A percentile compares a stretch with the other conserved stretches of the same genome.
These are phyloP conservation scores for Drosophila affinis DNA, from an alignment of 2,888 invertebrate species.

Conservation along the genomic window DNA sequence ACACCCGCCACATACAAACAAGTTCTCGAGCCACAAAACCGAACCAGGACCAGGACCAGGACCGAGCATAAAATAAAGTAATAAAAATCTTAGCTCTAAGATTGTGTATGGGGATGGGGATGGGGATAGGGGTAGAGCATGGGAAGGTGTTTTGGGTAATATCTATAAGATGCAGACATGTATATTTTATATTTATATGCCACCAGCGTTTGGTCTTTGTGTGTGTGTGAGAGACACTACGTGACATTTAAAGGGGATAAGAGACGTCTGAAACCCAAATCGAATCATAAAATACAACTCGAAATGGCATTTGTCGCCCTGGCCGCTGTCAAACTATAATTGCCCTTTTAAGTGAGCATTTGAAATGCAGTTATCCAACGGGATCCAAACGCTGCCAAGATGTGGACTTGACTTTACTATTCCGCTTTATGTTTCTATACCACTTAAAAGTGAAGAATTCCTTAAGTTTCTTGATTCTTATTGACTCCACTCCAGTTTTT, in stretches of 20 bases:
- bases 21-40: slow-evolving; percentile 38
- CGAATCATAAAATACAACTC: slow-evolving; percentile 72
- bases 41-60: slow-evolving; percentile 18
- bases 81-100: slow-evolving; percentile 68
- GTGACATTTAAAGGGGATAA: slow-evolving; percentile 74
- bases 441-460: too few species aligned
- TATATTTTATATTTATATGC: slow-evolving; percentile 56
- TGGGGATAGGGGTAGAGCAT: not conserved
- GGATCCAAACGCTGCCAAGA: not conserved
- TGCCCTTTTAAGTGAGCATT: slow-evolving; percentile 59
- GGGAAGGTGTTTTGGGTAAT: slow-evolving; percentile 53
- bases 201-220: slow-evolving; percentile 11
- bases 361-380: slow-evolving; percentile 16
- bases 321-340: slow-evolving; percentile 58
- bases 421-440: too few species aligned
- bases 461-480: too few species aligned
- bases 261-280: slow-evolving; percentile 72
- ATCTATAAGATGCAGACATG: slow-evolving; percentile 70
- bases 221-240: slow-evolving; percentile 41
- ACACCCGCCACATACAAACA: slow-evolving; percentile 9
- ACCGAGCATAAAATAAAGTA: slow-evolving; percentile 76
- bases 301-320: slow-evolving; percentile 51
- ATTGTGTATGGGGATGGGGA: slow-evolving; percentile 7
- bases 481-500: too few species aligned
- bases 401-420: not conserved